Base-by-base conservation (phyloP, 2,888 invertebrate genomes). In the Diaperis boleti region DNA sequence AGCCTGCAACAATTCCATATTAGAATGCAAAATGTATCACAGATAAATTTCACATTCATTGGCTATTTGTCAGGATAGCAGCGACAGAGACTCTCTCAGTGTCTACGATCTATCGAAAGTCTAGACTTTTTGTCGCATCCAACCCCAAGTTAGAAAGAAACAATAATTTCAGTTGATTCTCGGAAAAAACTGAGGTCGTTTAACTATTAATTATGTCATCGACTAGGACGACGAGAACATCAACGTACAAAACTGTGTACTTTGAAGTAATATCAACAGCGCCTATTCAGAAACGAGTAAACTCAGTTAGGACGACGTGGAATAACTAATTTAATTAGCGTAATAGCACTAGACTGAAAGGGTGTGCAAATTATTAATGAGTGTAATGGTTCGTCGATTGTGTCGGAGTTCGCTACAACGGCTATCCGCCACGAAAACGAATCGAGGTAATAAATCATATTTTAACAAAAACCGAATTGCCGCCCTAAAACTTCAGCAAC, bases 361-460 rank as follows among this genome's bases (percentile, higher is more conserved):
- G 74, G 75, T 74, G 72, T 69, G 71, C 74, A 72, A 74, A 74
- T 75, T 75, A 74, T 74, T 75, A 74, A 75, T 74, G 74, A 73
- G 68, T 64, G 65, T 72, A 74, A 75, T 72, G 73, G 74, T 64
- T 68, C 70, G 68, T 61, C 68, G 72, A 75, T 73, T 74, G 72
- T 71, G 65, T 54, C 50, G 45, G 59, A 62, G 39, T 54, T 50
- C 52, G 41, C 35, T 54, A 47, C 52, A 52, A 54, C 54, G 37
- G 39, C 44, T 10, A 26, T 54, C 45, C 44, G 22, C 52, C 11
- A 7, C 52, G 6, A 52, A 52, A 52, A 52, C 52, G 37, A 52
- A 52, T 49, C 35, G 37, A 44, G 41, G 52, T 15, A 42, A 57
- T 57, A 57, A 57, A 57, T 44, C 47, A 52, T 52, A 52, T 22